Percentiles rank a stretch among this genome's conserved stretches.
Conservation (phyloP, 2,797 vertebrate genomes). For the Manis pentadactyla region DNA sequence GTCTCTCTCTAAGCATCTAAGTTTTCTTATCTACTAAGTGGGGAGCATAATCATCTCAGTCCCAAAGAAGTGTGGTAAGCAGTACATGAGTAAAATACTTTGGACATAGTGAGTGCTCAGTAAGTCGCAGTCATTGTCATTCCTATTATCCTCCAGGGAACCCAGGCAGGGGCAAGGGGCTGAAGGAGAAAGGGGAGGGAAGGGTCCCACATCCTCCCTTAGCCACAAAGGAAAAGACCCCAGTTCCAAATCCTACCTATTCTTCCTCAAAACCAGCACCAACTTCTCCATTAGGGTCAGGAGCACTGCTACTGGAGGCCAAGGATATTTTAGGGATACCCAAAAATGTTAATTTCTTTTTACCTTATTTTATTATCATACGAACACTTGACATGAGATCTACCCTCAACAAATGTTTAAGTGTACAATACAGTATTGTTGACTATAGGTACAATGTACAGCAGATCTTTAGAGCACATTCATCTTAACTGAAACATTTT, state of each 20-base stretch:
- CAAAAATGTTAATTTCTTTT: constrained; percentile 16
- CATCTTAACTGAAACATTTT: not conserved
- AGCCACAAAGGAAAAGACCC: not conserved
- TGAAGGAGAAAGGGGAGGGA: not conserved
- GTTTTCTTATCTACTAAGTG: not conserved
- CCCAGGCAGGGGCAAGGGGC: not conserved
- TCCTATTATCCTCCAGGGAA: not conserved
- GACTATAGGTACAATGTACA: not conserved
- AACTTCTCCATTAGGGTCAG: not conserved
- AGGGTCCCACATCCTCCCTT: not conserved
- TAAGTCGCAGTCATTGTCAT: not conserved
- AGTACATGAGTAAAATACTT: not conserved
- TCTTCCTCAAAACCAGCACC: not conserved
- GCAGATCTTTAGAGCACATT: not conserved
- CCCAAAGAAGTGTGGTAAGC: not conserved
- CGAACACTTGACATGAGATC: not conserved
- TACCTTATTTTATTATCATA: not conserved
- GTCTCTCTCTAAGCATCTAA: not conserved
- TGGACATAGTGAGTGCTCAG: not conserved
- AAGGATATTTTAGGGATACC: not conserved
- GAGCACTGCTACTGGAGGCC: not conserved
- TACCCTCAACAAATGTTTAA: not conserved
- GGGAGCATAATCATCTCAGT: not conserved
- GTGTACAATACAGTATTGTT: not conserved
- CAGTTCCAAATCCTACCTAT: not conserved